phyloP scores from a whole-genome alignment of 2,888 invertebrate genomes.

The Hedychridium roseum region DNA sequence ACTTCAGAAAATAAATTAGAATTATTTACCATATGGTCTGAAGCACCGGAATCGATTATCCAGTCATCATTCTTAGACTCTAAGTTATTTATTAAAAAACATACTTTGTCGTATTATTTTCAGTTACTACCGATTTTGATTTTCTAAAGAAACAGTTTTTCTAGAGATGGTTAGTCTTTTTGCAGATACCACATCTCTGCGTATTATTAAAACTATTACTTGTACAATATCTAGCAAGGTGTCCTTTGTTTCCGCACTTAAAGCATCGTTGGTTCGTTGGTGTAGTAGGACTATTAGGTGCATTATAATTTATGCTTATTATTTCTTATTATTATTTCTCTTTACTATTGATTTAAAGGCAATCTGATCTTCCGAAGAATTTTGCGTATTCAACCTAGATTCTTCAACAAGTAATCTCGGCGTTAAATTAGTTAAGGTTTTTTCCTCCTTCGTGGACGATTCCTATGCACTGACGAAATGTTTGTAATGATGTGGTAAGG shows the following conservation, averaged over 20 bases:
- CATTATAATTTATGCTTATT: background rate
- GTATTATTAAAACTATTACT: background rate
- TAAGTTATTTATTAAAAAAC: background rate
- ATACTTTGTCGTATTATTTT: background rate
- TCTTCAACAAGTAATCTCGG: background rate
- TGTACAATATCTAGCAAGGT: background rate
- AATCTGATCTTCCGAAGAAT: background rate
- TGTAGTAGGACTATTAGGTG: too few species aligned
- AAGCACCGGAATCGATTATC: conserved; percentile 5
- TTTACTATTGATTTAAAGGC: background rate
- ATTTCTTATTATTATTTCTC: background rate
- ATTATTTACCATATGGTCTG: conserved; percentile 5
- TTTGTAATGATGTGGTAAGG: conserved; percentile 2
- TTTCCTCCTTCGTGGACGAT: background rate
- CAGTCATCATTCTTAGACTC: conserved; percentile 12
- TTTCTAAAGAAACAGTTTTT: conserved; percentile 6
- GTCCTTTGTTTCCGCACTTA: background rate
- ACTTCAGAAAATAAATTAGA: background rate
- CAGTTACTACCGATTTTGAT: background rate
- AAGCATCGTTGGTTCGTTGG: too few species aligned
- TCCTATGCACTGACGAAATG: conserved; percentile 9
- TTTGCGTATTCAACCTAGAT: background rate
- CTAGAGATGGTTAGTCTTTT: conserved; percentile 5
- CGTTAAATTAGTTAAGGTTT: conserved; percentile 8
- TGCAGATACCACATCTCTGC: conserved; percentile 4